Conservation (phyloP, 2,797 vertebrate genomes). For the Leptatherina wallacei region DNA sequence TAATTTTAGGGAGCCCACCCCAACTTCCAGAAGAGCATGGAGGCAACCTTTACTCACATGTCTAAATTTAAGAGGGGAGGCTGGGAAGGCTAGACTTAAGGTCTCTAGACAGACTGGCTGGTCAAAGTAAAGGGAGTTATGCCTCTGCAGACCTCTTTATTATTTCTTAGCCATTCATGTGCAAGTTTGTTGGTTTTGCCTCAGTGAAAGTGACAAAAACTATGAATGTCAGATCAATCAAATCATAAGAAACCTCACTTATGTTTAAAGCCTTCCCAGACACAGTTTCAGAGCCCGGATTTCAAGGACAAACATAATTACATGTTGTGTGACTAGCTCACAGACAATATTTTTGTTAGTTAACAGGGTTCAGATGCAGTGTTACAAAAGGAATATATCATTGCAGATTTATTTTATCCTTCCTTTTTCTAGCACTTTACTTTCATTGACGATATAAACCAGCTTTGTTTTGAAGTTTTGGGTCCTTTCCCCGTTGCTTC, state of each 20-base stretch:
- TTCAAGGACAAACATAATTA: too few relatives aligned
- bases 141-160: slow-evolving; percentile 6
- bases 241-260: neutral
- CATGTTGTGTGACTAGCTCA: neutral
- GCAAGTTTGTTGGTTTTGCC: neutral
- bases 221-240: neutral
- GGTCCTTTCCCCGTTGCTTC: slow-evolving; percentile 6
- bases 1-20: slow-evolving; percentile 85
- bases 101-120: slow-evolving; percentile 36
- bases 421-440: neutral
- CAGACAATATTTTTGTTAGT: slow-evolving; percentile 12
- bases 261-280: too few relatives aligned
- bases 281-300: too few relatives aligned
- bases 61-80: slow-evolving; percentile 75
- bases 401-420: neutral
- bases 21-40: slow-evolving; percentile 58
- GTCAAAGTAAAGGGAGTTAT: slow-evolving; percentile 13
- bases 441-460: neutral
- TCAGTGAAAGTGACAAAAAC: neutral
- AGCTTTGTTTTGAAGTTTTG: neutral
- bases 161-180: neutral
- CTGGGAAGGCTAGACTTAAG: slow-evolving; percentile 53
- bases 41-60: slow-evolving; percentile 64
- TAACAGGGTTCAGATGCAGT: slow-evolving; percentile 12
- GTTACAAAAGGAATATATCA: slow-evolving; percentile 15